phyloP scores from a whole-genome alignment of 2,888 invertebrate species.

The Patella caerulea region DNA sequence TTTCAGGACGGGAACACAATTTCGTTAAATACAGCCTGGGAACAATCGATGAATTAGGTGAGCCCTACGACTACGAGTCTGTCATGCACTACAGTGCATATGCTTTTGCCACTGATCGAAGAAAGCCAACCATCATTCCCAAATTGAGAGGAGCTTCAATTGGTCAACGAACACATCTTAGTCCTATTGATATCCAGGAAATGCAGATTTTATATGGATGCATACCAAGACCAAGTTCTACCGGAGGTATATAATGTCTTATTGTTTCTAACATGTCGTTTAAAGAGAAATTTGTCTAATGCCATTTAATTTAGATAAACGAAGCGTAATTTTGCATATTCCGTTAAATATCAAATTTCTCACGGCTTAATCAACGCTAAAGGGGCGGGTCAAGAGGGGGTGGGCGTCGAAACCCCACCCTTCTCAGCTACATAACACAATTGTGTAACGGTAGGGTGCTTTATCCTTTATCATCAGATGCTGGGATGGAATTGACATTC shows the following conservation, averaged over 20 bases:
- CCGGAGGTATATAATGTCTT: neutral
- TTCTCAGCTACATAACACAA: no score
- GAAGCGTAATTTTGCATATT: no score
- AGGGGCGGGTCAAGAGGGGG: no score
- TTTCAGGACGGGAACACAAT: constrained; percentile 48
- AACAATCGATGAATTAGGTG: constrained; percentile 46
- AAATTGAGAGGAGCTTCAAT: constrained; percentile 74
- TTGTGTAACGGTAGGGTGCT: no score
- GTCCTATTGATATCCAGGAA: constrained; percentile 69
- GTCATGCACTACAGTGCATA: constrained; percentile 82
- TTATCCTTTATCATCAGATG: no score
- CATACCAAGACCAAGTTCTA: constrained; percentile 23
- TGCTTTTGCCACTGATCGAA: constrained; percentile 73
- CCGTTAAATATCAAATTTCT: no score
- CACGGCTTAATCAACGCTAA: no score
- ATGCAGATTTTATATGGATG: constrained; percentile 71
- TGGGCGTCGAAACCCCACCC: no score
- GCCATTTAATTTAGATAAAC: no score
- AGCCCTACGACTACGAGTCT: constrained; percentile 83
- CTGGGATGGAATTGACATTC: no score
- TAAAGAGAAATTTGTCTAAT: no score
- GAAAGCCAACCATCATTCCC: constrained; percentile 73
- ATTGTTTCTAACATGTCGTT: no score
- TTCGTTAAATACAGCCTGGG: constrained; percentile 47
- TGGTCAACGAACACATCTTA: constrained; percentile 73